Conservation (phyloP, 2,888 invertebrate genomes). For the Stratiomys singularior region DNA sequence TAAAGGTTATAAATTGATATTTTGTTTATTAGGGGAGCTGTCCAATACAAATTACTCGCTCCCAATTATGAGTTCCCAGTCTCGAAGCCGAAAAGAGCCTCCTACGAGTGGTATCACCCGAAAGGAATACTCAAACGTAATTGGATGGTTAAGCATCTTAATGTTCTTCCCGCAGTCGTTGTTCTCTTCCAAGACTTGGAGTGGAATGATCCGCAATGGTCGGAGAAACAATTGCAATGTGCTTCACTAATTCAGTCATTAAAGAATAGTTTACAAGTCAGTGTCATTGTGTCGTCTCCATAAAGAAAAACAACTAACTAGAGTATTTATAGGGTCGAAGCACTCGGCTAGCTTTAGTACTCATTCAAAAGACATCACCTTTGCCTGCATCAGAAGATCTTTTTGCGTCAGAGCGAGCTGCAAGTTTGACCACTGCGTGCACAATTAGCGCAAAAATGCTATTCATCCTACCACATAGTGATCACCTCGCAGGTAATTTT, state of each 20-base stretch:
- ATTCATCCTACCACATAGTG: slow-evolving; percentile 91
- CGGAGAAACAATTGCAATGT: slow-evolving; percentile 94
- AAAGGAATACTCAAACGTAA: slow-evolving; percentile 93
- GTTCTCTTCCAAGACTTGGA: slow-evolving; percentile 97
- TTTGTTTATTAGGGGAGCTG: slow-evolving; percentile 71
- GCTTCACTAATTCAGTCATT: slow-evolving; percentile 87
- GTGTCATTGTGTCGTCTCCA: neutral
- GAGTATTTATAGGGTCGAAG: slow-evolving; percentile 59
- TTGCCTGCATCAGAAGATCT: slow-evolving; percentile 84
- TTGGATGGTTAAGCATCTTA: slow-evolving; percentile 95
- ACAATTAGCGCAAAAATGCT: slow-evolving; percentile 91
- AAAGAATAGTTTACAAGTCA: slow-evolving; percentile 66
- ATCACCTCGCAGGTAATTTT: slow-evolving; percentile 76
- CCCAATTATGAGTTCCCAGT: slow-evolving; percentile 89
- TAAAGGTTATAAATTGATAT: neutral
- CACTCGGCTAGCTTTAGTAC: slow-evolving; percentile 85
- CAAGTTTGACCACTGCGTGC: slow-evolving; percentile 89
- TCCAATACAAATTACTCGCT: slow-evolving; percentile 84
- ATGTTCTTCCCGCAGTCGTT: slow-evolving; percentile 89
- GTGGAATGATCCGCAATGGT: slow-evolving; percentile 96
- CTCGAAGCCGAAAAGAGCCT: slow-evolving; percentile 85
- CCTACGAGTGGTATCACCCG: slow-evolving; percentile 95
- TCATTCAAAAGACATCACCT: slow-evolving; percentile 86
- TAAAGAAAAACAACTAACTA: slow-evolving; percentile 53
- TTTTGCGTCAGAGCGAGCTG: slow-evolving; percentile 87